Evolutionary conservation across 2,113 vertebrate genomes (phyloP).

Genomic region (Oncorhynchus gorbuscha): DNA sequence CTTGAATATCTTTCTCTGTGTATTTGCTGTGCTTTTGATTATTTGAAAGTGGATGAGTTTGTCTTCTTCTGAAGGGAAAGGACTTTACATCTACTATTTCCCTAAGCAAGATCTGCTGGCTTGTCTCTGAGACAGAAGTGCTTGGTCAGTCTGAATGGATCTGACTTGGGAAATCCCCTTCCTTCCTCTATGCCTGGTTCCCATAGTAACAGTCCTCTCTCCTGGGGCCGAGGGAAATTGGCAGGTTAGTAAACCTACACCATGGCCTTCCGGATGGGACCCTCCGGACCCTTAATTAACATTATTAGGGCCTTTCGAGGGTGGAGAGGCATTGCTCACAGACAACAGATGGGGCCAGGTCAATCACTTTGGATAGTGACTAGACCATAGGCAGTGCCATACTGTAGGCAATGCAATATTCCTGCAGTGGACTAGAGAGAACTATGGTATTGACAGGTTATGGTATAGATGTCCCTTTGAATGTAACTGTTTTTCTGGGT

Average conservation of each 20-base stretch:
- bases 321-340: background rate
- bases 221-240: slow-evolving; percentile 19
- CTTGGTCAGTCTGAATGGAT: slow-evolving; percentile 30
- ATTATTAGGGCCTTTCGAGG: slow-evolving; percentile 34
- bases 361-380: background rate
- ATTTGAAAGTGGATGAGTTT: background rate
- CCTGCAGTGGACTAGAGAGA: too few species aligned
- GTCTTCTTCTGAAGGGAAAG: too few species aligned
- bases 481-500: too few species aligned
- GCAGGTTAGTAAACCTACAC: slow-evolving; percentile 42
- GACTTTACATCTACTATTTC: too few species aligned
- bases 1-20: too few species aligned
- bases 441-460: too few species aligned
- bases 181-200: slow-evolving; percentile 43
- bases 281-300: slow-evolving; percentile 41
- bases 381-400: background rate
- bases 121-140: background rate
- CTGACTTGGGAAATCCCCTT: slow-evolving; percentile 33
- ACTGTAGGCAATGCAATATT: too few species aligned
- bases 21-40: too few species aligned
- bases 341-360: slow-evolving; percentile 5
- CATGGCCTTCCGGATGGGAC: slow-evolving; percentile 14
- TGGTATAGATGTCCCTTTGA: too few species aligned
- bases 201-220: slow-evolving; percentile 50
- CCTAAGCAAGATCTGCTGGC: too few species aligned